These are phyloP conservation scores for Salvelinus namaycush DNA, from an alignment of 2,113 vertebrate species.

Conservation along the genomic window DNA sequence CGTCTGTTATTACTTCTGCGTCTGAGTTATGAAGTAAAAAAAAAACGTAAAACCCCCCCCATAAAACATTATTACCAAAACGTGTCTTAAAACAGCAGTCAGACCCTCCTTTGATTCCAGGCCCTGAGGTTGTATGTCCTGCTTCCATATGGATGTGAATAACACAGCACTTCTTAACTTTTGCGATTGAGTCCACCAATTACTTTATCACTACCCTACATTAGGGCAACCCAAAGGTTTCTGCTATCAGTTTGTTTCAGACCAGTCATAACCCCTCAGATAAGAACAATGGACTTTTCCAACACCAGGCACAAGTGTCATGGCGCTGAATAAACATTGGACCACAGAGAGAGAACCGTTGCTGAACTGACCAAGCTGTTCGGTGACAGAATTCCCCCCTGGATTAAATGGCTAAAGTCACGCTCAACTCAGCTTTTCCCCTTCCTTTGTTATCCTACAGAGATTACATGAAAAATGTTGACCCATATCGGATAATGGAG, in stretches of 20 bases:
- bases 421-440: constrained; percentile 27
- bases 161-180: too few relatives aligned
- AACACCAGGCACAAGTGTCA: constrained; percentile 57
- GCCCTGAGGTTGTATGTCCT: too few relatives aligned
- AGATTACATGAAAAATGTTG: constrained; percentile 64
- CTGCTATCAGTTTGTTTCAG: constrained; percentile 29
- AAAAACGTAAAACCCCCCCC: too few relatives aligned
- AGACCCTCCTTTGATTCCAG: too few relatives aligned
- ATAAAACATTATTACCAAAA: too few relatives aligned
- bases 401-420: constrained; percentile 42
- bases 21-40: too few relatives aligned
- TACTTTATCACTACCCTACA: neutral
- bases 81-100: too few relatives aligned
- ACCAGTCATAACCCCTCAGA: constrained; percentile 43
- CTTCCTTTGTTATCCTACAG: constrained; percentile 52
- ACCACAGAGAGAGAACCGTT: constrained; percentile 26
- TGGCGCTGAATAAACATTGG: constrained; percentile 55
- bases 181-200: too few relatives aligned
- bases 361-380: constrained; percentile 19
- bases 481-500: constrained; percentile 65
- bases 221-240: constrained; percentile 6
- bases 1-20: too few relatives aligned
- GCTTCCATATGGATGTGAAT: too few relatives aligned
- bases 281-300: constrained; percentile 57
- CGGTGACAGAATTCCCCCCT: constrained; percentile 50